phyloP scores from a whole-genome alignment of 2,888 invertebrate genomes.

The Pemphredon lugubris region DNA sequence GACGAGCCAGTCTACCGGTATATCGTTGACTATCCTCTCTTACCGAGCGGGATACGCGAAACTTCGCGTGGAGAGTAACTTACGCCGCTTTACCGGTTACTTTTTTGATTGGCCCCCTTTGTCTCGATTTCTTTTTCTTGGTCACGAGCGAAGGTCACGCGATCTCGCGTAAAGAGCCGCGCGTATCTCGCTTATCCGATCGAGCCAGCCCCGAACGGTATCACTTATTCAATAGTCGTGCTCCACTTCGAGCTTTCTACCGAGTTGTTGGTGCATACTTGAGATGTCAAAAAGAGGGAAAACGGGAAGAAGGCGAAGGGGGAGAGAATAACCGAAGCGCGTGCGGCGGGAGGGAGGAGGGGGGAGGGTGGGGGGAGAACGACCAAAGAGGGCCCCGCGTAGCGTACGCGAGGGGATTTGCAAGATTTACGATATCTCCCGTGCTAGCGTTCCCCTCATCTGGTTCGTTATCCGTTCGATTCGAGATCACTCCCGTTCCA shows the following conservation, averaged over 20 bases:
- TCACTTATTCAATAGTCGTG: constrained; percentile 51
- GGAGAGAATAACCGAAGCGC: background rate
- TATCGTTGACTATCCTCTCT: too few species aligned
- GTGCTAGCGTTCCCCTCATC: background rate
- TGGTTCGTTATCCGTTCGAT: background rate
- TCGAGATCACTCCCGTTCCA: constrained; percentile 28
- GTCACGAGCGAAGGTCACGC: constrained; percentile 52
- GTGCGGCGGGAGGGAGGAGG: background rate
- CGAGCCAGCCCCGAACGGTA: constrained; percentile 16
- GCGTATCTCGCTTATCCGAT: constrained; percentile 32
- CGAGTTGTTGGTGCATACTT: constrained; percentile 16
- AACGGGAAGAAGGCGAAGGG: constrained; percentile 1
- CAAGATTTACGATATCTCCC: constrained; percentile 2
- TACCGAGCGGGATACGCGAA: too few species aligned
- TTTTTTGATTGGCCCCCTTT: too few species aligned
- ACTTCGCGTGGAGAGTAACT: too few species aligned
- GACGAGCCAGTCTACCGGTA: too few species aligned
- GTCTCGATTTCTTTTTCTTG: constrained; percentile 20
- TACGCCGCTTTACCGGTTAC: too few species aligned
- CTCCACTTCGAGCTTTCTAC: constrained; percentile 22
- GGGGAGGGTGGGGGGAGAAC: constrained; percentile 5
- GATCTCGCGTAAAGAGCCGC: constrained; percentile 43
- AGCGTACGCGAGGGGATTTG: background rate
- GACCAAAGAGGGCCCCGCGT: too few species aligned
- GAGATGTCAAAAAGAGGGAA: constrained; percentile 7